phyloP scores from a whole-genome alignment of 2,888 invertebrate species.

The Drosophila pseudotakahashii region DNA sequence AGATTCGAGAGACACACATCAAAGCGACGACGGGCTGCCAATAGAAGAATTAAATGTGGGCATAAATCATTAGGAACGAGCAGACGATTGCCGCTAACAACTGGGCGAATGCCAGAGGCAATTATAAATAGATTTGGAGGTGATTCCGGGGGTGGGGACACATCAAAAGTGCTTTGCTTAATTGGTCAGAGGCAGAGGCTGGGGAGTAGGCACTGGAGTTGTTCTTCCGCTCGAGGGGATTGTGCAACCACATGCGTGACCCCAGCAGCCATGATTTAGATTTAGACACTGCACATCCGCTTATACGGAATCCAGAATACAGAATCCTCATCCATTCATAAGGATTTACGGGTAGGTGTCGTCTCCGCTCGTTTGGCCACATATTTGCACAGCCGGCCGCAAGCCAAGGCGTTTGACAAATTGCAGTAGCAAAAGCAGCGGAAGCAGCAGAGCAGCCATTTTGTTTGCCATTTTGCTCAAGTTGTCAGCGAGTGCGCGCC shows the following conservation, averaged over 20 bases:
- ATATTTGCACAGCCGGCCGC: constrained; percentile 71
- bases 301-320: background rate
- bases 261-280: background rate
- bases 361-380: constrained; percentile 32
- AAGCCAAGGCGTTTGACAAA: constrained; percentile 76
- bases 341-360: constrained; percentile 66
- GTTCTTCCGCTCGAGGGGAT: background rate
- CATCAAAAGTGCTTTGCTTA: constrained; percentile 38
- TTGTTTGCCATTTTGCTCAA: constrained; percentile 77
- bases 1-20: constrained; percentile 56
- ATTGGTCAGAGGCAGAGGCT: constrained; percentile 19
- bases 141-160: constrained; percentile 10
- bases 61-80: constrained; percentile 70
- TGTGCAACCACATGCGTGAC: constrained; percentile 4
- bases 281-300: constrained; percentile 16
- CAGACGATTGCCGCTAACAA: constrained; percentile 56
- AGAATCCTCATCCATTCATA: constrained; percentile 55
- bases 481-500: constrained; percentile 69
- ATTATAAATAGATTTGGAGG: constrained; percentile 65
- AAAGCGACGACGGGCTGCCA: constrained; percentile 67
- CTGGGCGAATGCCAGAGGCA: constrained; percentile 55
- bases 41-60: constrained; percentile 72
- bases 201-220: background rate
- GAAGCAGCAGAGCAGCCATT: constrained; percentile 20
- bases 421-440: constrained; percentile 51